Base-by-base conservation (phyloP, 2,888 invertebrate genomes). In the Phasia obesa region DNA sequence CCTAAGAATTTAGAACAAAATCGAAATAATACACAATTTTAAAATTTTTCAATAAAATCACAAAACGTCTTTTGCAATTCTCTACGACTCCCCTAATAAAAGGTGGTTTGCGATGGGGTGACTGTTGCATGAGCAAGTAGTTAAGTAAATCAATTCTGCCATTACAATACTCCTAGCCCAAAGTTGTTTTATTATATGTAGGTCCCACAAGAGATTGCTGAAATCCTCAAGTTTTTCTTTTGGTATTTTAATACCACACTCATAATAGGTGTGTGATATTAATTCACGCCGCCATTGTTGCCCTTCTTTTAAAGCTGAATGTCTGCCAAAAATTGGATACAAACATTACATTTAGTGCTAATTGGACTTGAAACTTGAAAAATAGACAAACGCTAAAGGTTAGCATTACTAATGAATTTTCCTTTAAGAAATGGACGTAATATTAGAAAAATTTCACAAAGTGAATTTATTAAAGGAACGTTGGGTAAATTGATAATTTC, bases 11-110 rank as follows among this genome's bases (percentile, higher is more conserved):
- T 13, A 97, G 84, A 57, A 97, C 92, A 92, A 98, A 98, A 85
- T 95, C 93, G 91, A 98, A 97, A 88, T 94, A 94, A 69, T 94
- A 92, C 62, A 93, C 89, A n/a, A 98, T 90, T 73, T 93, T 93
- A 44, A 95, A 92, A 86, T 94, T 94, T 15, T 91, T 86, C 69
- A 98, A 92, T 84, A 97, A 93, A 5, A 92, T 92, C 80, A 94
- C 92, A 2, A 98, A 92, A 35, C 97, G 93, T 35, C 96, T 95
- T 92, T 98, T 98, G 92, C 95, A 97, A 91, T 98, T 98, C 5
- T 98, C 97, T 85, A 98, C 94, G 0, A 97, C 93, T 2, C 97
- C 98, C 53, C 97, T 86, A 11, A 86, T 85, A 60, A 88, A 88
- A 5, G 88, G 87, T 7, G 85, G 70, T 17, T 67, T 87, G 51